These are phyloP conservation scores for Epizoanthus scotinus DNA, from an alignment of 92 coral and sea anemone genomes.

Conservation along the genomic window DNA sequence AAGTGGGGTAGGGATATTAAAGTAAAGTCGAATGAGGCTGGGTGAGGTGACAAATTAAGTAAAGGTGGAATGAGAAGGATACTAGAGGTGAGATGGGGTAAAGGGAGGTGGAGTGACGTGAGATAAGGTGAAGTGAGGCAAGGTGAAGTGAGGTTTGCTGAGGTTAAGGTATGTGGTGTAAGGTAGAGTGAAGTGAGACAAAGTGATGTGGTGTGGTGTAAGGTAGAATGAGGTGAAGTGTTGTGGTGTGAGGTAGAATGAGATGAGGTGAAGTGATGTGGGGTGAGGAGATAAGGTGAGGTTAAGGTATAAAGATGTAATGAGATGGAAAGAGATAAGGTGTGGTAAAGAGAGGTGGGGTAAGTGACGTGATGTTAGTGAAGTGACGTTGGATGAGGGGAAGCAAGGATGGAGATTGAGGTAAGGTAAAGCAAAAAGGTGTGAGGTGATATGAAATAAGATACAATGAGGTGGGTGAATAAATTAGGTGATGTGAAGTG, in stretches of 20 bases:
- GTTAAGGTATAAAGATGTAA: not conserved
- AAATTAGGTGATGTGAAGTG: not conserved
- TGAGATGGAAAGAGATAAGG: too few species aligned
- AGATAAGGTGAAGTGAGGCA: not conserved
- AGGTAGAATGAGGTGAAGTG: too few species aligned
- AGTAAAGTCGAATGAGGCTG: too few species aligned
- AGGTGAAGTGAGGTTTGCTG: not conserved
- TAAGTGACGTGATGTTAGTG: not conserved
- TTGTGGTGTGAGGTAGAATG: too few species aligned
- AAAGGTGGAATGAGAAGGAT: too few species aligned
- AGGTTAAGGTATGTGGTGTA: not conserved
- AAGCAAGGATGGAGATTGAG: not conserved
- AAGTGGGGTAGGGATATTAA: not conserved
- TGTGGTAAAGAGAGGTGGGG: not conserved
- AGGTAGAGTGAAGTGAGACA: not conserved
- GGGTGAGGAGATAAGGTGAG: not conserved
- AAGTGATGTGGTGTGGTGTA: too few species aligned
- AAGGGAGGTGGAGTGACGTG: not conserved
- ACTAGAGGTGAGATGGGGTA: not conserved
- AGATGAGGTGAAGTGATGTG: not conserved
- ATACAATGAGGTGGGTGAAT: not conserved
- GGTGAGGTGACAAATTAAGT: too few species aligned
- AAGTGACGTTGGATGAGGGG: not conserved
- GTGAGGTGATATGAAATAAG: not conserved
- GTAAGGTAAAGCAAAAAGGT: not conserved